Conservation (phyloP, 2,797 vertebrate genomes). For the Octomys mimax region DNA sequence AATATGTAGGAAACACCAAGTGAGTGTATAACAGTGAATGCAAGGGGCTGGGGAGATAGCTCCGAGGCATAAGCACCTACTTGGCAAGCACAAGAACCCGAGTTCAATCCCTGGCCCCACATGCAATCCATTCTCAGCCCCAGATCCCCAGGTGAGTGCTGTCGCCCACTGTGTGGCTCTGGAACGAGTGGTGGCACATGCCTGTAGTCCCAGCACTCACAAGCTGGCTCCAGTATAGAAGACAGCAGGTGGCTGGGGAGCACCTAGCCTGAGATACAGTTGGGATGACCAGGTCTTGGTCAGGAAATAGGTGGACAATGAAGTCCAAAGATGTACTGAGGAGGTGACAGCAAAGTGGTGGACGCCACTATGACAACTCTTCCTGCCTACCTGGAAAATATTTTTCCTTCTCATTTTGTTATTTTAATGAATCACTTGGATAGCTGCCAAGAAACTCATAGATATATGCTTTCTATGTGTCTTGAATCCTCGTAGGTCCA, state of each 20-base stretch:
- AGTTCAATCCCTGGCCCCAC: too few species aligned
- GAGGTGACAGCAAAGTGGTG: not conserved
- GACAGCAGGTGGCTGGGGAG: not conserved
- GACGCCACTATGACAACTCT: not conserved
- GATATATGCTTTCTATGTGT: not conserved
- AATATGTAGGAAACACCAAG: not conserved
- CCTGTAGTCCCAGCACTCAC: too few species aligned
- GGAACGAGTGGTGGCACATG: too few species aligned
- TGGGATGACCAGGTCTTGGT: not conserved
- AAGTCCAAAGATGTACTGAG: not conserved
- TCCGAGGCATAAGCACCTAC: too few species aligned
- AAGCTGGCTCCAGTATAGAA: not conserved
- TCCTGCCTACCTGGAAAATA: not conserved
- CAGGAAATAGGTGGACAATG: not conserved
- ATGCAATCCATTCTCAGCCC: too few species aligned
- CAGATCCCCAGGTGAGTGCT: too few species aligned
- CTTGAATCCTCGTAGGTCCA: not conserved
- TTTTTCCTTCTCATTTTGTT: not conserved
- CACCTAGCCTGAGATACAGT: too few species aligned
- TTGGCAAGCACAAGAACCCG: too few species aligned
- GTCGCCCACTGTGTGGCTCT: too few species aligned
- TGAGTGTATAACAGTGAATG: not conserved
- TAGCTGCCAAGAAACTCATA: not conserved
- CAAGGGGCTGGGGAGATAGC: too few species aligned
- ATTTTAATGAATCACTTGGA: not conserved